Base-by-base conservation (phyloP, 2,797 vertebrate genomes). In the Brachyrhaphis roseni region DNA sequence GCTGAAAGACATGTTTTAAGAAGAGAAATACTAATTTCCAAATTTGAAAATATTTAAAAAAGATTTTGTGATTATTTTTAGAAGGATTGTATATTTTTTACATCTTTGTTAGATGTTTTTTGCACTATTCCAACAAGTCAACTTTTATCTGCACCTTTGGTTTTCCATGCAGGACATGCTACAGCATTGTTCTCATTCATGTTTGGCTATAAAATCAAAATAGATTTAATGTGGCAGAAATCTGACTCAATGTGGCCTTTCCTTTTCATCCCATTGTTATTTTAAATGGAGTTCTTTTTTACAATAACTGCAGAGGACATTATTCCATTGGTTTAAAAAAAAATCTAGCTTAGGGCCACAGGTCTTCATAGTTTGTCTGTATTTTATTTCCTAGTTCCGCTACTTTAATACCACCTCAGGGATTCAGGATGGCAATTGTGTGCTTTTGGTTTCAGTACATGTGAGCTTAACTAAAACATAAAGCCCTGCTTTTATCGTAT, bases 121-220 rank as follows among this genome's bases (percentile, higher is more conserved):
- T 91, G 82, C 77, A 81, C 81, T 85, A 46, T 82, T 68, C 84
- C 34, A 78, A 45, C 70, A 72, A 57, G 72, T 47, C 46, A 71
- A 85, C 74, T 83, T 16, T 89, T 31, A 82, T 82, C 77, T 80
- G 15, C 79, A 28, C 45, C 53, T 36, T 74, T 80, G 47, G 15
- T 80, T 64, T 39, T 75, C 39, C 31, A 39, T 26, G 28, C 12
- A 78, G 18, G 45, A 46, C 53, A 75, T 41, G 36, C 49, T 41
- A 26, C 13, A 74, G 72, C 73, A 74, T 43, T 43, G 43, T 36
- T 18, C 39, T 78, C 47, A 78, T 72, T 78, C 11, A 45, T 74
- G 15, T 78, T 76, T 64, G 47, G 76, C 6, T 7, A 16, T 41
- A 72, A 51, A 86, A 70, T 64, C 45, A 75, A 53, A 75, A 39